Evolutionary conservation across 1,140 invertebrate species (phyloP).

Genomic region (Solenopsis fugax): DNA sequence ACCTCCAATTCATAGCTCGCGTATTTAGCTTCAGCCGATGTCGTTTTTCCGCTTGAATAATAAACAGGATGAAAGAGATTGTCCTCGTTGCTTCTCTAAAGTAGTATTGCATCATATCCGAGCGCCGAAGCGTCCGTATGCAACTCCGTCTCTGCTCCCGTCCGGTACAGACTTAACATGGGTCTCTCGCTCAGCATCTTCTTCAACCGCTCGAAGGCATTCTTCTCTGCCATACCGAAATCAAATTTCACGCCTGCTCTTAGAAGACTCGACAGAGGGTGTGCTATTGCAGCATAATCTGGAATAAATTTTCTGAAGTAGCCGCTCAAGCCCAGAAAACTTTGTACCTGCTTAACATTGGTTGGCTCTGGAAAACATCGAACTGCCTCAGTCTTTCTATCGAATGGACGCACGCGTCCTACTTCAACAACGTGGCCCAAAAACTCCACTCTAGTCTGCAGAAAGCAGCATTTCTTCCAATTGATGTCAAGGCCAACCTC

Average conservation of each 20-base stretch:
- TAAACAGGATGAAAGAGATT: background rate
- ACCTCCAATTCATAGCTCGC: background rate
- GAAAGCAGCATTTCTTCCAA: background rate
- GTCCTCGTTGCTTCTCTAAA: background rate
- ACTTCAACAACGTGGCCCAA: background rate
- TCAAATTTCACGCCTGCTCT: background rate
- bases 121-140: background rate
- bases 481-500: background rate
- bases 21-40: background rate
- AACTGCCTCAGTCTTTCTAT: background rate
- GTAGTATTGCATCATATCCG: background rate
- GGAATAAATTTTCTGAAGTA: conserved; percentile 1
- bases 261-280: background rate
- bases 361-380: background rate
- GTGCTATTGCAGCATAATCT: background rate
- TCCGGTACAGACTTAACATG: background rate
- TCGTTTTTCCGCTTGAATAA: background rate
- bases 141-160: background rate
- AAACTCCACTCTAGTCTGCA: background rate
- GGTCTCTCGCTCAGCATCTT: background rate
- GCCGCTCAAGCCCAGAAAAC: background rate
- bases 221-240: background rate
- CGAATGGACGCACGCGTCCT: too few species aligned
- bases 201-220: background rate
- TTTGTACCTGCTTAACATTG: background rate